Evolutionary conservation across 2,888 invertebrate genomes (phyloP), one percentile per base, ranked within the genome.

Genomic region (Seira sanloemensis): DNA sequence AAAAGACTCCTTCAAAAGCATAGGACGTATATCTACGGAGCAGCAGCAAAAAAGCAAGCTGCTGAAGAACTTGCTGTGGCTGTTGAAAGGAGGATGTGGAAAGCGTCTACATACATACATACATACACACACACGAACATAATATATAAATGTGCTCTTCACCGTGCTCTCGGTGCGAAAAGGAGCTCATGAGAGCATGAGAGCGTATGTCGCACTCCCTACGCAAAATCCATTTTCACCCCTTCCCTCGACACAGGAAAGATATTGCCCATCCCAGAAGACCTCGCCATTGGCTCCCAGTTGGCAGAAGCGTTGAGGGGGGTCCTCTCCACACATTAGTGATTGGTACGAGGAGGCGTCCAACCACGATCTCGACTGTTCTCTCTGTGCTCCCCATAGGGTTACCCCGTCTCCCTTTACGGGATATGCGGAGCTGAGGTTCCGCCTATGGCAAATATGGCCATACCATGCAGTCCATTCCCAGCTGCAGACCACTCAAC

Each of bases 401-500:
- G 86, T 71, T 75, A 84, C 80, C 78, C 81, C 69, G 75, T 58
- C 26, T 72, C 87, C 84, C 79, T 73, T 76, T 75, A 81, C 76
- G 86, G 67, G 84, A 73, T 81, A 78, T 73, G 78, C 85, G 80
- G 68, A 73, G 86, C 86, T 79, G 74, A 80, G 79, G 85, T 80
- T 84, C 85, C 88, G 88, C 88, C 88, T 85, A 79, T 78, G 77
- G 83, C 74, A 87, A 86, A 86, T 79, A 85, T 86, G 85, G 86
- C 87, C 80, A 85, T 84, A 75, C 81, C 83, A 76, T 76, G 80
- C 84, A 81, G 73, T 78, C 80, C 78, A 78, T 68, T 74, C 86
- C 62, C 85, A 81, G 78, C 82, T 72, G 78, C 81, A 69, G 82
- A 78, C 74, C 78, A 76, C 82, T 76, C 82, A 78, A 78, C 82